These are phyloP conservation scores for Dendrocincla fuliginosa DNA, from an alignment of 2,797 vertebrate species.

Conservation along the genomic window DNA sequence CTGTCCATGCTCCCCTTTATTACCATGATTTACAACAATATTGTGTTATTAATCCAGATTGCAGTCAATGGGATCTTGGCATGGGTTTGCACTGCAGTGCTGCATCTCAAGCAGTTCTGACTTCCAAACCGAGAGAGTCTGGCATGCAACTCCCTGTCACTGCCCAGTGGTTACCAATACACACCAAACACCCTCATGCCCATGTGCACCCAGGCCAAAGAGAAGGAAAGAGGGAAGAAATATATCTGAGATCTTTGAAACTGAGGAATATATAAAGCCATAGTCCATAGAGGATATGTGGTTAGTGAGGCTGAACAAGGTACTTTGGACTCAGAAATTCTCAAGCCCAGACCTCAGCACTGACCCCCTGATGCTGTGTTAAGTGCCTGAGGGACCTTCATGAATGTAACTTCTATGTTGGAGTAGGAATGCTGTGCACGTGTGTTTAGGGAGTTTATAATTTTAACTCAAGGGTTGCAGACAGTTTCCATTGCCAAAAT, in stretches of 20 bases:
- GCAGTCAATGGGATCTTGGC: slow-evolving; percentile 17
- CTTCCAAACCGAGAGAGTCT: neutral
- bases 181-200: neutral
- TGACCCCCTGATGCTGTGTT: neutral
- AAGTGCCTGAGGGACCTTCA: neutral
- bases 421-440: neutral
- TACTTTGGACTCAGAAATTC: neutral
- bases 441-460: neutral
- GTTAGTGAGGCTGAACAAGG: neutral
- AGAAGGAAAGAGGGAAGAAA: neutral
- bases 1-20: slow-evolving; percentile 2
- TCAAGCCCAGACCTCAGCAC: rapidly evolving
- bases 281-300: rapidly evolving
- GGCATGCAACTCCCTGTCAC: neutral
- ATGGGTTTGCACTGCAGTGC: neutral
- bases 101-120: neutral
- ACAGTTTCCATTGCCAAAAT: neutral
- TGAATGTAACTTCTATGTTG: neutral
- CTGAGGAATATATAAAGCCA: neutral
- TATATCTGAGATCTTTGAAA: neutral
- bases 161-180: neutral
- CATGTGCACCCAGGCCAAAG: neutral
- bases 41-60: slow-evolving; percentile 5
- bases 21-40: neutral
- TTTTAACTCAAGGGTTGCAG: neutral